phyloP scores from a whole-genome alignment of 2,888 invertebrate genomes.

The Polyommatus icarus region DNA sequence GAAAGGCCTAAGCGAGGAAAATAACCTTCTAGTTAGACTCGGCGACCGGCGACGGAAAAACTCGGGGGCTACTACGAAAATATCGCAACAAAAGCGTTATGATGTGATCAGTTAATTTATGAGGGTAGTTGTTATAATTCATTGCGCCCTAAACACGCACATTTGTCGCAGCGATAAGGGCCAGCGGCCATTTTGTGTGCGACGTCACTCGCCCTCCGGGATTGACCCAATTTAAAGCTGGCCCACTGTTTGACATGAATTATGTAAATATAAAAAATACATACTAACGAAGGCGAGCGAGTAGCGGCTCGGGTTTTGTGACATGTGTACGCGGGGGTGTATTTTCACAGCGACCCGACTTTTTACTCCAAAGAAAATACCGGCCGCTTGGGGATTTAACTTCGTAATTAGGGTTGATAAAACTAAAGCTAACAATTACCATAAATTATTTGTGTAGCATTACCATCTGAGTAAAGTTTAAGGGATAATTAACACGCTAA shows the following conservation, averaged over 20 bases:
- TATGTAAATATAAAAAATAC: slow-evolving; percentile 36
- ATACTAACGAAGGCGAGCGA: slow-evolving; percentile 28
- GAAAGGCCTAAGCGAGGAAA: not conserved
- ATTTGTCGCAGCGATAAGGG: slow-evolving; percentile 55
- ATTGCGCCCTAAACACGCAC: slow-evolving; percentile 52
- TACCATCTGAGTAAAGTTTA: not conserved
- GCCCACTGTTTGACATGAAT: slow-evolving; percentile 36
- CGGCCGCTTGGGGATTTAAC: not conserved
- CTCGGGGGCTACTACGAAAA: slow-evolving; percentile 22
- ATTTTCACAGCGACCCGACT: not conserved
- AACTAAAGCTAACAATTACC: not conserved
- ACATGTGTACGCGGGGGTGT: slow-evolving; percentile 26
- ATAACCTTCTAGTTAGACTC: not conserved
- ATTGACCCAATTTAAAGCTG: slow-evolving; percentile 40
- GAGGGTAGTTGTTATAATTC: slow-evolving; percentile 52
- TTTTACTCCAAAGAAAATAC: slow-evolving; percentile 25
- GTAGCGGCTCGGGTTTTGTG: slow-evolving; percentile 17
- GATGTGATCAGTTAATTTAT: slow-evolving; percentile 62
- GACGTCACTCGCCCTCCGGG: slow-evolving; percentile 39
- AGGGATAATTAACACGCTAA: not conserved
- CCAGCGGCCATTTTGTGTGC: slow-evolving; percentile 40
- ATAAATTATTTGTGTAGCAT: not conserved
- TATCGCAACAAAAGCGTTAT: slow-evolving; percentile 45
- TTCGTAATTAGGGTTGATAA: not conserved
- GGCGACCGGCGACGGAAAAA: slow-evolving; percentile 10